Evolutionary conservation across 2,113 vertebrate genomes (phyloP).

Genomic region (Anoura caudifer): DNA sequence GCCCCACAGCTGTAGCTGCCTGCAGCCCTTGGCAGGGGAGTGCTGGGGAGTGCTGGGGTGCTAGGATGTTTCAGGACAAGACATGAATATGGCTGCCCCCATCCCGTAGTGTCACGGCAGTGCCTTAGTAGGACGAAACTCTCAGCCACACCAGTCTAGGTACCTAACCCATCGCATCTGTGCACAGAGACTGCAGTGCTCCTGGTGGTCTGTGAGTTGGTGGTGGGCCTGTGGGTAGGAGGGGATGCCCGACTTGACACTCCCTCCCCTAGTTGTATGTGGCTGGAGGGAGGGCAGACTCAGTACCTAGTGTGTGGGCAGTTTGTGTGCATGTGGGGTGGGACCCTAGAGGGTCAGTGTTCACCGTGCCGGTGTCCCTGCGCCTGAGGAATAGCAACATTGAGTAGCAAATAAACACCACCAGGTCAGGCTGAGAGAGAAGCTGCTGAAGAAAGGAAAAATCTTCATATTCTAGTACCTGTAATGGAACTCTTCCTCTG

Average conservation of each 20-base stretch:
- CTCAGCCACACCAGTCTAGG: not conserved
- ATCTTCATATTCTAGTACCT: not conserved
- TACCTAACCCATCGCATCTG: fast-evolving
- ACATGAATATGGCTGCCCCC: not conserved
- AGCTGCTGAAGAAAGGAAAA: not conserved
- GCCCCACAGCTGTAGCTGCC: not conserved
- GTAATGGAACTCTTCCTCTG: not conserved
- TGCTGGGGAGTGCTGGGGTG: fast-evolving
- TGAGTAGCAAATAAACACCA: not conserved
- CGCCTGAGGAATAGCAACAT: fast-evolving
- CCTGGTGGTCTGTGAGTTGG: not conserved
- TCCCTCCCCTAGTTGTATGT: not conserved
- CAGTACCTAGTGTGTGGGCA: not conserved
- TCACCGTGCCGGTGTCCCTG: not conserved
- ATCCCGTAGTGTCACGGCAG: not conserved
- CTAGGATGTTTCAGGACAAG: not conserved
- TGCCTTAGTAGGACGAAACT: not conserved
- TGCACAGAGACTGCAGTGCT: fast-evolving
- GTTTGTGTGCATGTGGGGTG: not conserved
- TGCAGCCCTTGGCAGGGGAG: not conserved
- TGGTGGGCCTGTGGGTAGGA: not conserved
- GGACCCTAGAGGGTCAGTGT: not conserved
- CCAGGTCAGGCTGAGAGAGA: not conserved
- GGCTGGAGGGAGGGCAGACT: not conserved
- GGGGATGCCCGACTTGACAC: not conserved